phyloP scores from a whole-genome alignment of 2,113 vertebrate genomes.

The Potamarius usumacintae region DNA sequence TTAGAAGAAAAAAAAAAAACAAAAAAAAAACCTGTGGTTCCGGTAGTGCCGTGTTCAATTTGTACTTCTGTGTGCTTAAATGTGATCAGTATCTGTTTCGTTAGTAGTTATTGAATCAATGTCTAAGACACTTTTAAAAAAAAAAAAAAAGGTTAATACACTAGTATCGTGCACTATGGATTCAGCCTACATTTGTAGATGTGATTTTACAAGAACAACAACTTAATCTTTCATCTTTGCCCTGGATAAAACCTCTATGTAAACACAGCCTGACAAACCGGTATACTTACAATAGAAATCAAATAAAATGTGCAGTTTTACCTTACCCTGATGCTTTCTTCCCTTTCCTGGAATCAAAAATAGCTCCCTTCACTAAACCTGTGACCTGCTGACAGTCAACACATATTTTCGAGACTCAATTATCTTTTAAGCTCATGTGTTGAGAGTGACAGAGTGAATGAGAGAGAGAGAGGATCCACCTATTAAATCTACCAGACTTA shows the following conservation, averaged over 20 bases:
- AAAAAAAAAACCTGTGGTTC: background rate
- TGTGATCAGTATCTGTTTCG: background rate
- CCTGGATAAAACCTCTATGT: background rate
- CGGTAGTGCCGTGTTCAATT: background rate
- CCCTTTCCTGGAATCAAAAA: background rate
- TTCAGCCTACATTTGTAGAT: background rate
- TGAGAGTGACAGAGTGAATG: background rate
- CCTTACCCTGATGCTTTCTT: conserved; percentile 1
- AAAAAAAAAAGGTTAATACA: background rate
- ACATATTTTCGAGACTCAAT: background rate
- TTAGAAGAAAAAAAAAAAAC: background rate
- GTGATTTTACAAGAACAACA: background rate
- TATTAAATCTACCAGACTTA: background rate
- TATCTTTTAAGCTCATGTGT: background rate
- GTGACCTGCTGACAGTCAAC: background rate
- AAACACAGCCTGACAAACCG: background rate
- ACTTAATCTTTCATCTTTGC: background rate
- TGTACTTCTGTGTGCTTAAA: background rate
- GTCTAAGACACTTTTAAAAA: too few species aligned
- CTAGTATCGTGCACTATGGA: background rate
- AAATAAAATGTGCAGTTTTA: background rate
- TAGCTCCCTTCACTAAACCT: background rate
- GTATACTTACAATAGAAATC: background rate
- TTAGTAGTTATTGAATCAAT: background rate
- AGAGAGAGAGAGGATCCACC: background rate